Evolutionary conservation across 1,140 invertebrate species (phyloP), one percentile per base, ranked within the genome.

Genomic region (Magallana gigas): DNA sequence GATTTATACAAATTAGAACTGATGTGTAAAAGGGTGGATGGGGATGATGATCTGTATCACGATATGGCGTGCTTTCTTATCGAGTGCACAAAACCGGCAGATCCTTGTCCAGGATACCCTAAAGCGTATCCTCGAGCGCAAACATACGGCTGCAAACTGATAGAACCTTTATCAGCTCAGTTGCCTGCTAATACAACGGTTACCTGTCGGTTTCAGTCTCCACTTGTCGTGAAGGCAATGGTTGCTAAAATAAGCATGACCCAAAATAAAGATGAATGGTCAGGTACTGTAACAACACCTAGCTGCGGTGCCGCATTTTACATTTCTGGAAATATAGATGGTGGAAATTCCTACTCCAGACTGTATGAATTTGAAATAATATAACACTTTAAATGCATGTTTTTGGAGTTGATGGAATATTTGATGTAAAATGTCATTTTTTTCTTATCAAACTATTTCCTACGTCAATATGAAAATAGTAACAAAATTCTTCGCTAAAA

Each of bases 191-290:
- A 84, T 60, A 11, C 57, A 48, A 7, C 14, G 5, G 59, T 84
- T 8, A 36, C 16, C 12, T 60, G n/a, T 58, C 16, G 58, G 14
- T 84, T 84, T 62, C 14, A 59, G 83, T 84, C 83, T 14, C 23
- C 83, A 9, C 7, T 62, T 23, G 23, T 84, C 9, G 14, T 12
- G 9, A 84, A 59, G 9, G 83, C 81, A 57, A 57, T 83, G 7
- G 81, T 16, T 5, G 48, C 11, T n/a, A 58, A 83, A 57, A 57
- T 6, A 16, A 3, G 9, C 1, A 57, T 57, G 81, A 83, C 9
- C 56, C 81, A 57, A 83, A 57, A 83, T 57, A 48, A 1, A 16
- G 81, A 83, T 16, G 81, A 57, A 8, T 83, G 81, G 81, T 57
- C 14, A 12, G 14, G n/a, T 18, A 18, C 16, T 5, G 48, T 83